Evolutionary conservation across 2,113 vertebrate species (phyloP).

Genomic region (Balaenoptera acutorostrata): DNA sequence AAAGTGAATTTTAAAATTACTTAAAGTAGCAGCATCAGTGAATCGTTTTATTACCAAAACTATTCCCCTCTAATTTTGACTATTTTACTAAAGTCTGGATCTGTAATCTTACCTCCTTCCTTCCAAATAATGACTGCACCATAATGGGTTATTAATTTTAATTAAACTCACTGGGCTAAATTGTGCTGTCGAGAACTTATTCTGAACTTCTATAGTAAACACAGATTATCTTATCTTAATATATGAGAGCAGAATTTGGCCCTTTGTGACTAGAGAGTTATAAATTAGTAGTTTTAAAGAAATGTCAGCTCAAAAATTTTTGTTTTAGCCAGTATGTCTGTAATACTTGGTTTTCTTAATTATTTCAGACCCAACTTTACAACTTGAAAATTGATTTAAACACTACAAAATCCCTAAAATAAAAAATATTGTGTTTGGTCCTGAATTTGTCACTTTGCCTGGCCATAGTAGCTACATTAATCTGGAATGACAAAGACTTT

Average conservation of each 20-base stretch:
- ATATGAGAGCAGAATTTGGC: not conserved
- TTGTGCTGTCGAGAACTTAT: not conserved
- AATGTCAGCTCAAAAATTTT: not conserved
- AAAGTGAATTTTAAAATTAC: constrained; percentile 18
- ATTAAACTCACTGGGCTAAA: not conserved
- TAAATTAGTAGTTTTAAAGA: not conserved
- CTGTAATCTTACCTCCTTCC: not conserved
- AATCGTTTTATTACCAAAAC: not conserved
- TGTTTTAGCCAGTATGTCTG: not conserved
- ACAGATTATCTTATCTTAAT: not conserved
- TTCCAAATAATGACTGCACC: not conserved
- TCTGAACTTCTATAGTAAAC: not conserved
- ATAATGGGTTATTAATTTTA: constrained; percentile 14
- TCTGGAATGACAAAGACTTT: not conserved
- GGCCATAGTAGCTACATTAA: not conserved
- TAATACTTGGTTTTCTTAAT: not conserved
- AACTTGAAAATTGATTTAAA: not conserved
- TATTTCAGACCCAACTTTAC: not conserved
- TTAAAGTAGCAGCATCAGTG: not conserved
- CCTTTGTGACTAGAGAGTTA: not conserved
- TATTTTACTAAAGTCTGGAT: not conserved
- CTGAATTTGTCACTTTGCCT: not conserved
- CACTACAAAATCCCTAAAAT: not conserved
- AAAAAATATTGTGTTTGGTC: not conserved
- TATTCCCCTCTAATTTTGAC: not conserved